These are phyloP conservation scores for Escarpia spicata DNA, from an alignment of 2,888 invertebrate genomes.

Conservation along the genomic window DNA sequence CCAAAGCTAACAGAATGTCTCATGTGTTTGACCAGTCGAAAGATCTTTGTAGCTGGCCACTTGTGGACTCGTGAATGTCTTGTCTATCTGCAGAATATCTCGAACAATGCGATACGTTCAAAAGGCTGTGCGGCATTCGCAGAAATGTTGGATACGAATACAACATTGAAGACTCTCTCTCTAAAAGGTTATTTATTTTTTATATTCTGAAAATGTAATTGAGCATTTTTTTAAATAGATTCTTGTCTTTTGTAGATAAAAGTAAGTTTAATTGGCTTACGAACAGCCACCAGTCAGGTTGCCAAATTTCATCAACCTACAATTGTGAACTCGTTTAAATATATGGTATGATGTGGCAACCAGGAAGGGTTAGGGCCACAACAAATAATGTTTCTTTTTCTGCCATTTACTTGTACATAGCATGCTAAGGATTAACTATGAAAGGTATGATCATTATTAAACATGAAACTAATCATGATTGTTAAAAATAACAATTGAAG, in stretches of 20 bases:
- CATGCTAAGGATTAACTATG: not conserved
- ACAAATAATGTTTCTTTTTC: not conserved
- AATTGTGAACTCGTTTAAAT: not conserved
- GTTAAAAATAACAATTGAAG: not conserved
- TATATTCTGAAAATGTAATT: not conserved
- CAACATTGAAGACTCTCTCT: conserved; percentile 56
- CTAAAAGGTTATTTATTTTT: conserved; percentile 50
- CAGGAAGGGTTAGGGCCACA: not conserved
- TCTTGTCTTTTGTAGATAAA: not conserved
- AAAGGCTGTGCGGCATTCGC: conserved; percentile 53
- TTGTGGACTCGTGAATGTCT: not conserved
- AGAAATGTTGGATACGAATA: conserved; percentile 59
- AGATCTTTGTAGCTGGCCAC: not conserved
- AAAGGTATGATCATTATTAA: not conserved
- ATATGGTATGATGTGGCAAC: not conserved
- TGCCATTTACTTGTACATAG: not conserved
- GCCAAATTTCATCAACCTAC: not conserved
- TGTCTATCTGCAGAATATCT: conserved; percentile 53
- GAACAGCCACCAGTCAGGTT: not conserved
- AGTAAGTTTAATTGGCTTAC: not conserved
- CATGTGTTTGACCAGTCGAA: no score
- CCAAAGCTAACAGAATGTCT: no score
- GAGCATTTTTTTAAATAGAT: not conserved
- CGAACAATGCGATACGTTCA: conserved; percentile 57
- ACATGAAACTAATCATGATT: not conserved